Conservation (phyloP, 2,797 vertebrate genomes). For the Echiichthys vipera region DNA sequence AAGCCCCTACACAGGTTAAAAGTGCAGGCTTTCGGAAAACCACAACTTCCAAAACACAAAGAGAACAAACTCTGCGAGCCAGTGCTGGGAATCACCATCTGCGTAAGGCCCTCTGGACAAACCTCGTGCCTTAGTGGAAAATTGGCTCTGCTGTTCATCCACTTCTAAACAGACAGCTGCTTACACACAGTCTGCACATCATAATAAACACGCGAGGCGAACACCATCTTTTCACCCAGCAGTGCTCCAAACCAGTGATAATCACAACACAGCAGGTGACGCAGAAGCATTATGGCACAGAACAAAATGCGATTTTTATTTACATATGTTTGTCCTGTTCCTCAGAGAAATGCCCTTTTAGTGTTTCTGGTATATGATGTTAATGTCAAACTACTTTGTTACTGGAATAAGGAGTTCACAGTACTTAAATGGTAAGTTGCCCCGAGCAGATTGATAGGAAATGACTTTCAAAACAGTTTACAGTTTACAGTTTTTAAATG, state of each 20-base stretch:
- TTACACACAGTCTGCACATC: constrained; percentile 75
- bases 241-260: constrained; percentile 1
- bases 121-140: constrained; percentile 73
- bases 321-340: constrained; percentile 15
- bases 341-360: constrained; percentile 5
- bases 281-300: constrained; percentile 32
- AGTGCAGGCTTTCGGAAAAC: constrained; percentile 8
- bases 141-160: constrained; percentile 77
- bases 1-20: not conserved
- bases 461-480: not conserved
- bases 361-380: constrained; percentile 53
- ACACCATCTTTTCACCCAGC: constrained; percentile 57
- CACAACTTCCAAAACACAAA: constrained; percentile 26
- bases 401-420: constrained; percentile 14
- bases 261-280: constrained; percentile 61
- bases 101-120: constrained; percentile 46
- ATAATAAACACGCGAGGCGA: constrained; percentile 75
- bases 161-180: constrained; percentile 68
- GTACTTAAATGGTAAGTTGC: not conserved
- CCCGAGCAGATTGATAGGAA: constrained; percentile 2
- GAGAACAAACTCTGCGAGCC: constrained; percentile 48
- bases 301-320: constrained; percentile 38
- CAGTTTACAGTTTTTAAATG: not conserved
- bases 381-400: not conserved
- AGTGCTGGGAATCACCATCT: constrained; percentile 78